Evolutionary conservation across 2,113 vertebrate genomes (phyloP).

Genomic region (Myxocyprinus asiaticus): DNA sequence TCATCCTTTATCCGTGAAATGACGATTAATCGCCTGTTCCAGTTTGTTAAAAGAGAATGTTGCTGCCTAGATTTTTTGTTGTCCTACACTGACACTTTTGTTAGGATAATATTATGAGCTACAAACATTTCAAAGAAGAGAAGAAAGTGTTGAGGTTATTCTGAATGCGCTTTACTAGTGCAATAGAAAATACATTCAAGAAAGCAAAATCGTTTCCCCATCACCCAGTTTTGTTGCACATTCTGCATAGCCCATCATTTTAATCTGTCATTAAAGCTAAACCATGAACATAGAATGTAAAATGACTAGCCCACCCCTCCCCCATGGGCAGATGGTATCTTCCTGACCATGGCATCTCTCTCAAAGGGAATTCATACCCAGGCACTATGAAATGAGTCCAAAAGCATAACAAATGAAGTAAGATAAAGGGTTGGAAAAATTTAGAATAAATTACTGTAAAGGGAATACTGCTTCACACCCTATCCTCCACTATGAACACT

Average conservation of each 20-base stretch:
- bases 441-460: slow-evolving; percentile 77
- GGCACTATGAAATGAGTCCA: slow-evolving; percentile 77
- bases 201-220: slow-evolving; percentile 3
- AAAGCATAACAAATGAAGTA: slow-evolving; percentile 77
- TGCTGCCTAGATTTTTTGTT: not conserved
- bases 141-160: not conserved
- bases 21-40: too few species aligned
- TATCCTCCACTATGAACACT: slow-evolving; percentile 53
- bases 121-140: too few species aligned
- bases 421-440: slow-evolving; percentile 81
- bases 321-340: slow-evolving; percentile 78
- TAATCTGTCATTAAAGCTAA: slow-evolving; percentile 66
- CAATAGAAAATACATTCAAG: not conserved
- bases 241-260: slow-evolving; percentile 51
- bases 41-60: too few species aligned
- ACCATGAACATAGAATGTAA: slow-evolving; percentile 74
- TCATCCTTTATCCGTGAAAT: too few species aligned
- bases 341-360: slow-evolving; percentile 73
- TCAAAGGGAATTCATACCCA: slow-evolving; percentile 73
- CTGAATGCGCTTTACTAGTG: slow-evolving; percentile 18
- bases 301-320: slow-evolving; percentile 68
- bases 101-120: too few species aligned
- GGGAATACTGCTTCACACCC: slow-evolving; percentile 74
- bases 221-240: slow-evolving; percentile 26
- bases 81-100: slow-evolving; percentile 1